Conservation (phyloP, 2,888 invertebrate species). For the Nymphalis polychloros region DNA sequence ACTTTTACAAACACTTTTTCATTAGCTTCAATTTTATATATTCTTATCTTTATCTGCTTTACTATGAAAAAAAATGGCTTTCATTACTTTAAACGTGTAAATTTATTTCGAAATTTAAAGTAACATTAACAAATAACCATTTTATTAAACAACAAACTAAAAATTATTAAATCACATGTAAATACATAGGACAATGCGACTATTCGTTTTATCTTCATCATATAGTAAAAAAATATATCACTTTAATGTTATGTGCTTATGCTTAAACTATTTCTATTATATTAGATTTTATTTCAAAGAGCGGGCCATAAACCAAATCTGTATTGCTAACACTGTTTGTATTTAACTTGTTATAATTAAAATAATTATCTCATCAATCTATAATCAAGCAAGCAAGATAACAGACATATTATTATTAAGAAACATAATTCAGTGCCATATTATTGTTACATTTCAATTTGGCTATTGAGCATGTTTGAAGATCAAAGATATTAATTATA, state of each 20-base stretch:
- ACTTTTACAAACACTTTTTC: neutral
- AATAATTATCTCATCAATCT: neutral
- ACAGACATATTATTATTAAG: neutral
- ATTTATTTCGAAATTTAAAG: conserved; percentile 14
- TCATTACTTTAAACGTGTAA: neutral
- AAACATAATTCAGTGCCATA: neutral
- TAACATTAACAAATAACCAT: conserved; percentile 10
- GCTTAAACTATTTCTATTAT: conserved; percentile 11
- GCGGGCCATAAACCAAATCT: neutral
- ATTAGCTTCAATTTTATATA: conserved; percentile 15
- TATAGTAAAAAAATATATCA: conserved; percentile 26
- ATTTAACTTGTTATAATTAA: neutral
- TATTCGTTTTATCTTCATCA: conserved; percentile 14
- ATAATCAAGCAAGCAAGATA: neutral
- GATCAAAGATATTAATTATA: too few relatives aligned
- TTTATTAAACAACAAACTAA: conserved; percentile 11
- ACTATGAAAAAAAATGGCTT: conserved; percentile 1
- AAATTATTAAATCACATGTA: conserved; percentile 16
- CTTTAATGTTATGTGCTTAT: conserved; percentile 11
- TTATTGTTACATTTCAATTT: neutral
- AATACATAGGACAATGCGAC: conserved; percentile 15
- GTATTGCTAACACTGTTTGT: neutral
- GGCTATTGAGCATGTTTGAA: too few relatives aligned
- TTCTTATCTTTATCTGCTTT: conserved; percentile 7
- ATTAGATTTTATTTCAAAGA: conserved; percentile 11